These are phyloP conservation scores for Ardeotis arabs DNA, from an alignment of 2,113 vertebrate genomes.

Conservation along the genomic window DNA sequence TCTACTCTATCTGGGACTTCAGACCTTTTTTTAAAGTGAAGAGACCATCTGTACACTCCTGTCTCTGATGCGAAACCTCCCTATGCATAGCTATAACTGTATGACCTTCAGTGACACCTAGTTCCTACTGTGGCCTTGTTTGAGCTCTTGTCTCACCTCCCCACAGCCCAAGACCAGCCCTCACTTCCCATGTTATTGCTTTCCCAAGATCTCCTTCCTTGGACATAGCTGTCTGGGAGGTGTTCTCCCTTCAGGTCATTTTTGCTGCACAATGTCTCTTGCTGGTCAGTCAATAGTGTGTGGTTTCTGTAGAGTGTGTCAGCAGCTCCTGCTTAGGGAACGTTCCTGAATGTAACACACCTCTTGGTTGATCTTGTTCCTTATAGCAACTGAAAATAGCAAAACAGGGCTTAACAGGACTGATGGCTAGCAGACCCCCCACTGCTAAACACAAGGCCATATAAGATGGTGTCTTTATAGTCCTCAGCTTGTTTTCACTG, in stretches of 20 bases:
- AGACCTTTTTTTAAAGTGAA: not conserved
- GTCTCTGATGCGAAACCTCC: accelerated
- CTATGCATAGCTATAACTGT: not conserved
- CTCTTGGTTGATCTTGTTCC: not conserved
- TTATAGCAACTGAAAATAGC: not conserved
- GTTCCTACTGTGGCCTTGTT: not conserved
- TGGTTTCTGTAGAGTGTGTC: not conserved
- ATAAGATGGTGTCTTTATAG: not conserved
- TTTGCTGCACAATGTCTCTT: not conserved
- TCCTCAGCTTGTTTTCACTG: not conserved
- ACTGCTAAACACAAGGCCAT: not conserved
- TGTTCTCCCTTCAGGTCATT: not conserved
- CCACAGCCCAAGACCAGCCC: not conserved
- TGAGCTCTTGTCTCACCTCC: not conserved
- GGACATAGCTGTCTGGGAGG: not conserved
- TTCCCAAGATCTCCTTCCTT: not conserved
- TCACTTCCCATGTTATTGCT: not conserved
- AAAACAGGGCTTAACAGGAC: not conserved
- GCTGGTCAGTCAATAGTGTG: not conserved
- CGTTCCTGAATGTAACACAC: not conserved
- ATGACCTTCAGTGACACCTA: not conserved
- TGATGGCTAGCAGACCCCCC: not conserved
- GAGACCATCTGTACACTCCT: not conserved
- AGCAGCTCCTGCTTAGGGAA: not conserved
- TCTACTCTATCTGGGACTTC: not conserved